phyloP scores from a whole-genome alignment of 2,113 vertebrate genomes.

The human region GRCh38 chr7:37272501-37273000 shows the following conservation, averaged over 20 bases:
- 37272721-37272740: background rate
- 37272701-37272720: background rate
- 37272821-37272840: background rate
- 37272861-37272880: accelerated
- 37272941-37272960: background rate
- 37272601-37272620: too few species aligned
- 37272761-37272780: background rate
- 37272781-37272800: background rate
- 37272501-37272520: too few species aligned
- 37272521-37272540: too few species aligned
- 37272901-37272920: background rate
- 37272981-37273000: background rate
- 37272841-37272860: background rate
- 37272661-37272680: too few species aligned
- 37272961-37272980: background rate
- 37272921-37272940: background rate
- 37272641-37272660: too few species aligned
- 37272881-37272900: too few species aligned
- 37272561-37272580: too few species aligned
- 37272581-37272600: too few species aligned
- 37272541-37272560: too few species aligned
- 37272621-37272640: too few species aligned
- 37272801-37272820: background rate
- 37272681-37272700: background rate
- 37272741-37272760: background rate